Base-by-base conservation (phyloP, 2,113 vertebrate species). In the Monopterus albus region DNA sequence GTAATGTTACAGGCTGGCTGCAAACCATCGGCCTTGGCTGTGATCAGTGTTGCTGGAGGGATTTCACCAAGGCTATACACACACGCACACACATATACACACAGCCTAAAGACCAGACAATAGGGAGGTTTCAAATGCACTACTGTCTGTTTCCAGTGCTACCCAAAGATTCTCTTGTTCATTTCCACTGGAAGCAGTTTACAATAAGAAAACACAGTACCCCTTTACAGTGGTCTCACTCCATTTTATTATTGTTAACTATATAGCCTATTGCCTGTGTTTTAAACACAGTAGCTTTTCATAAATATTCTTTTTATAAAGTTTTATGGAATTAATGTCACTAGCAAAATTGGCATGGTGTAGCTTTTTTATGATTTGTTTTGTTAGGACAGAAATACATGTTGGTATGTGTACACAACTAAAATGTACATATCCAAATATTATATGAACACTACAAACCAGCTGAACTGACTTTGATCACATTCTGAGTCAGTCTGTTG, bases 11-110 rank as follows among this genome's bases (percentile, higher is more conserved):
- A 88, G 88, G 59, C 82, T 72, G 82, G 79, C 71, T 49, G 11
- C 46, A 79, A 88, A 88, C 87, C 79, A 50, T 31, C 29, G 78
- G 89, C 83, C 89, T 84, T 86, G 72, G 83, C 85, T 87, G 81
- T 86, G 88, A 91, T 93, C 88, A 82, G 79, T 87, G 85, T 77
- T 75, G 56, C 71, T 59, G 64, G 69, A 83, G 60, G 78, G 78
- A 79, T 31, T 51, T 56, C 42, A 49, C 70, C 18, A 33, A 33
- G 1, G 33, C 25, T 36, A 21, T 46, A 55, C 20, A 64, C 64
- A 50, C 26, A 68, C 14, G 21, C 21, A 23, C 12, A 52, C 52
- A 64, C 49, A 51, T 21, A 50, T 29, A 55, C 49, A 62, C 60
- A 46, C 31, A 58, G 20, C 31, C 26, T 28, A 20, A 18, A 75